Base-by-base conservation (phyloP, 2,797 vertebrate genomes). In the Muraenolepis orangiensis region DNA sequence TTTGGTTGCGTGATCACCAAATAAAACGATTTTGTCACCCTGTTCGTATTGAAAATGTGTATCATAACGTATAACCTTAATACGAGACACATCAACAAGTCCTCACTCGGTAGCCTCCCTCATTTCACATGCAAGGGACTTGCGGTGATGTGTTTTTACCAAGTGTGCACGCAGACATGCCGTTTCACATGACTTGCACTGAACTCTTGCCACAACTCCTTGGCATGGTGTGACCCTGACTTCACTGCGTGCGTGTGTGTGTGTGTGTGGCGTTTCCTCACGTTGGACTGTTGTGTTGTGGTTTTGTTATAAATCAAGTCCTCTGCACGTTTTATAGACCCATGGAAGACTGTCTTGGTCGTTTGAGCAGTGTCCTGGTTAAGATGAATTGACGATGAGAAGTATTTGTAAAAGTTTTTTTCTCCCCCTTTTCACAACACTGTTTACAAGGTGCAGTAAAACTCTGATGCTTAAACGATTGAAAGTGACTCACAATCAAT, bases 1-100 rank as follows among this genome's bases (percentile, higher is more conserved):
- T 94, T 92, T 95, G 93, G 89, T 91, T 88, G 82, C 74, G 86
- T 89, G 72, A 78, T 86, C 85, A 85, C 86, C 78, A 78, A 32
- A 79, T 77, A 78, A 76, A 85, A 85, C 79, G 77, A 32, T 77
- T 86, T 76, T 86, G 77, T 82, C 88, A 89, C 80, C 36, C 77
- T 78, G 66, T 66, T 77, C n/a, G 66, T 79, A 69, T 76, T 84
- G 80, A 81, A 51, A 6, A 80, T 4, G 76, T 36, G 76, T 10
- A 69, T 77, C 67, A 5, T 23, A 23, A 82, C 64, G 16, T 75
- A n/a, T n/a, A n/a, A n/a, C n/a, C n/a, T n/a, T n/a, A 79, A 78
- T 69, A 82, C 64, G 84, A 81, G 81, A 73, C 85, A 81, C 81
- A 71, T 26, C 11, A 72, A 71, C 36, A 64, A 46, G 40, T 46